Base-by-base conservation (phyloP, 2,888 invertebrate species). In the Eupeodes latifasciatus region DNA sequence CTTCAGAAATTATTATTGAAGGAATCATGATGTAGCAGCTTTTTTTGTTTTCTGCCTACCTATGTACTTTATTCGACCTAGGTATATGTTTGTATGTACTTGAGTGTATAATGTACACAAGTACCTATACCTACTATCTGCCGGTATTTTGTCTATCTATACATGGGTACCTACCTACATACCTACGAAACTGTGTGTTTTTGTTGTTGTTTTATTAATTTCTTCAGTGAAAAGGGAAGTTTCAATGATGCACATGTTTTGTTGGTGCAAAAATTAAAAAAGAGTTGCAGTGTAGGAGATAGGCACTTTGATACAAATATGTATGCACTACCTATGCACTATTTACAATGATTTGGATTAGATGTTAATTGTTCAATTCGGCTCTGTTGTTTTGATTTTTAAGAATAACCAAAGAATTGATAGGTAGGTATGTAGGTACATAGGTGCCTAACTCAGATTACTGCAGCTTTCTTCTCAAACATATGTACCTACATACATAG, bases 201-300 rank as follows among this genome's bases (percentile, higher is more conserved):
- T 44, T 44, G 27, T 62, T 62, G 5, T 62, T 34, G 0, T 61
- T 36, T 36, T 40, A 5, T 40, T 14, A 12, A 5, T 27, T n/a
- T 44, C 40, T 44, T 27, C 2, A 14, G 27, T 67, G 16, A 34
- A 75, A 51, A 71, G 71, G 53, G 47, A 76, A 61, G 55, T 49
- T 5, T 57, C 14, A 51, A 74, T 9, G 83, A 79, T 79, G 66
- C 78, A 83, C 83, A 79, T 79, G 83, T 79, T 83, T 36, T 64
- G 49, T 44, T 79, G 49, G 34, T 79, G 53, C 27, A 27, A 27
- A 27, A 27, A 66, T 51, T 44, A 53, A 66, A 74, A 79, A 79
- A 61, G 59, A 72, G 59, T 72, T 61, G 83, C 83, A 83, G 72
- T 34, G 64, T 47, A 44, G 62, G 10, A 36, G 36, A 40, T 61